Evolutionary conservation across 2,888 invertebrate species (phyloP).

Genomic region (Drosophila subquinaria): DNA sequence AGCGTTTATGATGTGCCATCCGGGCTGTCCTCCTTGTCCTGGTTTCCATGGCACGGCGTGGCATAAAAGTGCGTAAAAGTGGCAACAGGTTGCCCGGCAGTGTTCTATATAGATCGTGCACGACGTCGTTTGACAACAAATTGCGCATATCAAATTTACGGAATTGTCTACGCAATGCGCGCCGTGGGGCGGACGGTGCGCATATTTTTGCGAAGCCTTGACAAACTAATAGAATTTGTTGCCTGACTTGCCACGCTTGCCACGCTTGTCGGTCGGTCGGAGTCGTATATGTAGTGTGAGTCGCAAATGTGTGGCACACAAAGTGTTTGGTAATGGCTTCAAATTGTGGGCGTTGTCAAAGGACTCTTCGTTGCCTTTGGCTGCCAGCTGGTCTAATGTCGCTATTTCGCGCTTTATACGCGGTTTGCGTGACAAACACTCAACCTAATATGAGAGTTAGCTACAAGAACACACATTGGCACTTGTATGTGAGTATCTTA

Average conservation of each 20-base stretch:
- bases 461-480: conserved; percentile 6
- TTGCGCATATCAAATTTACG: conserved; percentile 81
- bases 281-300: background rate
- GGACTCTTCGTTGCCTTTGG: conserved; percentile 15
- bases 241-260: conserved; percentile 51
- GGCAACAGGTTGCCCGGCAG: conserved; percentile 56
- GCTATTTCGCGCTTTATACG: conserved; percentile 73
- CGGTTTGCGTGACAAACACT: conserved; percentile 71
- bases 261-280: conserved; percentile 10
- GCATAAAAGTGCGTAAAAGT: conserved; percentile 60
- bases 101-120: conserved; percentile 43
- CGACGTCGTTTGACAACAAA: conserved; percentile 71
- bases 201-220: conserved; percentile 59
- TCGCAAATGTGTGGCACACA: conserved; percentile 50
- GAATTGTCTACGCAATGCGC: conserved; percentile 64
- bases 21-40: conserved; percentile 31
- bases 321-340: conserved; percentile 75
- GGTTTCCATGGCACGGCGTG: conserved; percentile 24
- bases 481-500: conserved; percentile 19
- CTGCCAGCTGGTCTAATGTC: conserved; percentile 62
- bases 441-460: conserved; percentile 23
- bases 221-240: conserved; percentile 77
- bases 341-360: conserved; percentile 71
- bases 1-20: conserved; percentile 61
- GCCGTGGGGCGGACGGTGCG: conserved; percentile 13